phyloP scores from a whole-genome alignment of 1,140 invertebrate species.

The Drosophila burlai region DNA sequence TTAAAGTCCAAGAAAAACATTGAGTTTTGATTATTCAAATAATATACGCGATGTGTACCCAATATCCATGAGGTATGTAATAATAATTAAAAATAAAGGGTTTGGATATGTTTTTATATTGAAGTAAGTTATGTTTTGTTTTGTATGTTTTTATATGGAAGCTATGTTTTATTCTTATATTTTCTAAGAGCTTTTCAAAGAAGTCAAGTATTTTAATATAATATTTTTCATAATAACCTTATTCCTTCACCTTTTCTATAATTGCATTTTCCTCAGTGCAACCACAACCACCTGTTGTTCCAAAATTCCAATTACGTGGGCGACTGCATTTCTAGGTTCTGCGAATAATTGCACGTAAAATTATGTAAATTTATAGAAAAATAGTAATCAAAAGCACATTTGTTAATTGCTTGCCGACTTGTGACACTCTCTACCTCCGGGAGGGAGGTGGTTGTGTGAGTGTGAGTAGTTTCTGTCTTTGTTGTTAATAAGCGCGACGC shows the following conservation, averaged over 20 bases:
- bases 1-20: constrained; percentile 61
- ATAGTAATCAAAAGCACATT: constrained; percentile 46
- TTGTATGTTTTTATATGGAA: background rate
- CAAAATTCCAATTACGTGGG: constrained; percentile 47
- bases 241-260: background rate
- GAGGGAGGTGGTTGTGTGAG: constrained; percentile 26
- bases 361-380: constrained; percentile 61
- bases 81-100: too few species aligned
- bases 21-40: too few species aligned
- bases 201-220: background rate
- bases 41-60: background rate
- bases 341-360: constrained; percentile 74
- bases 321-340: constrained; percentile 43
- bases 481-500: constrained; percentile 71
- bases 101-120: background rate
- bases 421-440: constrained; percentile 14
- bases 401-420: constrained; percentile 46
- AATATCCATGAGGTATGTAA: background rate
- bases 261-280: background rate
- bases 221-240: background rate
- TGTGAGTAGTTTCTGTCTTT: constrained; percentile 56
- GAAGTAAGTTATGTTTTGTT: background rate
- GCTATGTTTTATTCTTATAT: too few species aligned
- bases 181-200: background rate
- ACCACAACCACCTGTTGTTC: constrained; percentile 25